Evolutionary conservation across 2,113 vertebrate genomes (phyloP), one percentile per base, ranked within the genome.

Genomic region (Copsychus sechellarum): DNA sequence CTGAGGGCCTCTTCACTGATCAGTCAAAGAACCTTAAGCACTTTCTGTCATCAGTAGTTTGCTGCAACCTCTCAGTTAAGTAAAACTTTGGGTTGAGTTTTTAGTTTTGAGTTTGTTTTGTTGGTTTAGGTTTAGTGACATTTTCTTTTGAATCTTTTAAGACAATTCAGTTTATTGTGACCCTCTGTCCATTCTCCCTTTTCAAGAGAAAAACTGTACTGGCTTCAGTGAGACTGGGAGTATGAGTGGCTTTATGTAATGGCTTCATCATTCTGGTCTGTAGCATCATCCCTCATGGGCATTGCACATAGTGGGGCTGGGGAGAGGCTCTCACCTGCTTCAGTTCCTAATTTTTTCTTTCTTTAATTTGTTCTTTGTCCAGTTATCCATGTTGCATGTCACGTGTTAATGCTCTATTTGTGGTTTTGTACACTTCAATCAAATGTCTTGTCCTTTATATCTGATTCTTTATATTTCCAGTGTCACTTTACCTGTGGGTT

Each of bases 241-340:
- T 18, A 5, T 21, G 28, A 60, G 33, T 29, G 53, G 24, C 23
- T 74, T 58, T 38, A 8, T 38, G 29, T 28, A 31, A 31, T 8
- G 13, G 14, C 51, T 66, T 88, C 22, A 38, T 20, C 45, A 8
- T 58, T 60, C 36, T 77, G 17, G n/a, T 80, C 25, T 73, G 31
- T 54, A 36, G 0, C 2, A 0, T 31, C 60, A 25, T 54, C 47
- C 29, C 14, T 66, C 47, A 8, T 43, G 47, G 38, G 33, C 56
- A 6, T 12, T 43, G n/a, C 17, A 21, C 1, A 1, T 21, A 17
- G 3, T 3, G 6, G 3, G 11, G 33, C 1, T 71, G 11, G 22
- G 40, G 24, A 43, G 15, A 79, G 14, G 38, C 8, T 92, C 38
- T 86, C n/a, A 47, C 26, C 18, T 81, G 21, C 64, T 50, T 64